Evolutionary conservation across 2,113 vertebrate genomes (phyloP).

Genomic region (Nettapus auritus): DNA sequence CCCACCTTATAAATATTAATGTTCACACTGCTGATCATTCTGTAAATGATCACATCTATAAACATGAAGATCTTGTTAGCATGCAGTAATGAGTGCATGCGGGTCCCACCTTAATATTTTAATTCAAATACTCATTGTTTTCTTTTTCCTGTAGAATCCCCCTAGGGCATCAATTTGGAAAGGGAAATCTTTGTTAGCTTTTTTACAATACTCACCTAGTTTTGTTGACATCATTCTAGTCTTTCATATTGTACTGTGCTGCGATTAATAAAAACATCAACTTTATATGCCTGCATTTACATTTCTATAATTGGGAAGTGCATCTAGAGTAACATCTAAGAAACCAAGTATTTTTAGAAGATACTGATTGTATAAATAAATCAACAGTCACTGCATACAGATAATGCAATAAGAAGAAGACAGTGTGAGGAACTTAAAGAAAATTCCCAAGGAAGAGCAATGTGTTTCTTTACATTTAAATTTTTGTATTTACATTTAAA

Average conservation of each 20-base stretch:
- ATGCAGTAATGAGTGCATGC: constrained; percentile 23
- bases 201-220: neutral
- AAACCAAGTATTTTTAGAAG: neutral
- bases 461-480: neutral
- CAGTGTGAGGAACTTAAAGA: neutral
- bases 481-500: no score
- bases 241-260: neutral
- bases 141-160: neutral
- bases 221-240: neutral
- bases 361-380: neutral
- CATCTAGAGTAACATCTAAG: neutral
- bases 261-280: neutral
- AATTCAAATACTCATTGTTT: neutral
- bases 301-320: neutral
- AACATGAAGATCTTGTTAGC: constrained; percentile 59
- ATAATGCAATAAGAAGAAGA: neutral
- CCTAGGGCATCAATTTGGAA: neutral
- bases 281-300: neutral
- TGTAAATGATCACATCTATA: constrained; percentile 46
- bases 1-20: constrained; percentile 65
- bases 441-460: neutral
- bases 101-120: neutral
- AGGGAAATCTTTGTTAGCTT: neutral
- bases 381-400: neutral
- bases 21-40: constrained; percentile 41